Base-by-base conservation (phyloP, 2,888 invertebrate genomes). In the Caenorhabditis becei region DNA sequence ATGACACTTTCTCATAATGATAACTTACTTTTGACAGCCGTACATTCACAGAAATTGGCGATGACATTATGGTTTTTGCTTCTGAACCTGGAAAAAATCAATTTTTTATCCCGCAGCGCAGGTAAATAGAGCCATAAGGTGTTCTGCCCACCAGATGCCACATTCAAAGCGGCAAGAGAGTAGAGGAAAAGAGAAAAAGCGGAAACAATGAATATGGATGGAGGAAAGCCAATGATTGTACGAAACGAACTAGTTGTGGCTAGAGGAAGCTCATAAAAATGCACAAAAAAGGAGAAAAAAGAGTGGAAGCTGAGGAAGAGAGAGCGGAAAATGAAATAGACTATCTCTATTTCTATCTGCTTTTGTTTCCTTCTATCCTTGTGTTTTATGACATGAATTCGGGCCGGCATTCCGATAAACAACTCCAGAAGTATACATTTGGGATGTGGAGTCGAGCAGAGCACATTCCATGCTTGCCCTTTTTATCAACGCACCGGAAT, bases 11-110 rank as follows among this genome's bases (percentile, higher is more conserved):
- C n/a, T n/a, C n/a, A 28, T 44, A 44, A 8, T 37, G 28, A 11
- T 26, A 61, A 61, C 61, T 61, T n/a, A 53, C 70, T 16, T 61
- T 70, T 14, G 70, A 24, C 32, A 69, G 16, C 28, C 23, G 2
- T 14, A 58, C 35, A 23, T 61, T 70, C 10, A 61, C 51, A 0
- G 61, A 16, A 11, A 61, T 20, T 18, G 70, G 28, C 1, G 28
- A n/a, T 23, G 5, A 41, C 28, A 56, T 1, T 8, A 8, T 20
- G 35, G 41, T 41, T 41, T 16, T 16, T 41, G 41, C 14, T 10
- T 16, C 41, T 41, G 41, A 41, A 41, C 3, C 16, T 41, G 8
- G 41, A 41, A 41, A 41, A 41, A 16, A 16, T 41, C 41, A 41
- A 41, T 10, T 32, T 4, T n/a, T n/a, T n/a, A n/a, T n/a, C n/a